phyloP scores from a whole-genome alignment of 35 echinoderm and acorn worm species.

The Apostichopus parvimensis region DNA sequence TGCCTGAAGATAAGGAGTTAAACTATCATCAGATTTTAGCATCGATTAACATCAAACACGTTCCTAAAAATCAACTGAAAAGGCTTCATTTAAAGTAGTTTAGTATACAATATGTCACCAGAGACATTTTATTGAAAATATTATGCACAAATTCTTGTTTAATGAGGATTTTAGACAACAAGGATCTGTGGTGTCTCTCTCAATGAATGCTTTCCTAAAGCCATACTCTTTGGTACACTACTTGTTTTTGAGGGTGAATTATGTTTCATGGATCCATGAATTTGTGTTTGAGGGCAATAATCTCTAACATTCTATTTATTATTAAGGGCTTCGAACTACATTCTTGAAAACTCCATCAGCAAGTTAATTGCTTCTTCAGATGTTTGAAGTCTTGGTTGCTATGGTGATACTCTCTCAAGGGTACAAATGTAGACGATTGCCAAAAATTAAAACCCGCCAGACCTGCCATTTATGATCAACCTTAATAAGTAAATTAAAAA shows the following conservation, averaged over 20 bases:
- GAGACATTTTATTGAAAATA: no score
- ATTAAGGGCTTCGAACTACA: neutral
- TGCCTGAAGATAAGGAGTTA: no score
- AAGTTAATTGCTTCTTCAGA: neutral
- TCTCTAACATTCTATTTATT: neutral
- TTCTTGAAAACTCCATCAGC: neutral
- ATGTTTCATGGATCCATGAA: neutral
- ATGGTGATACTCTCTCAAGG: neutral
- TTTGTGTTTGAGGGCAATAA: neutral
- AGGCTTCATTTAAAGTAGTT: no score
- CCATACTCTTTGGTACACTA: no score
- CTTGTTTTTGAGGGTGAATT: neutral
- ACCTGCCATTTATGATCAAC: neutral
- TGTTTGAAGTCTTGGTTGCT: neutral
- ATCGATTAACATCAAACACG: no score
- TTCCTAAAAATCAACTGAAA: no score
- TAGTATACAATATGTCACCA: no score
- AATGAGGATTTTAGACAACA: no score
- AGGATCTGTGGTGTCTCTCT: no score
- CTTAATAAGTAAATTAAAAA: neutral
- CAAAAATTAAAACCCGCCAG: neutral
- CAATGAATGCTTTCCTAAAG: no score
- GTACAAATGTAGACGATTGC: neutral
- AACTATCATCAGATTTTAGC: no score
- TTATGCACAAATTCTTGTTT: no score